Percentiles rank a stretch among this genome's conserved stretches.
Evolutionary conservation across 1,140 invertebrate genomes (phyloP).

Genomic region (Probaryconus sp.): DNA sequence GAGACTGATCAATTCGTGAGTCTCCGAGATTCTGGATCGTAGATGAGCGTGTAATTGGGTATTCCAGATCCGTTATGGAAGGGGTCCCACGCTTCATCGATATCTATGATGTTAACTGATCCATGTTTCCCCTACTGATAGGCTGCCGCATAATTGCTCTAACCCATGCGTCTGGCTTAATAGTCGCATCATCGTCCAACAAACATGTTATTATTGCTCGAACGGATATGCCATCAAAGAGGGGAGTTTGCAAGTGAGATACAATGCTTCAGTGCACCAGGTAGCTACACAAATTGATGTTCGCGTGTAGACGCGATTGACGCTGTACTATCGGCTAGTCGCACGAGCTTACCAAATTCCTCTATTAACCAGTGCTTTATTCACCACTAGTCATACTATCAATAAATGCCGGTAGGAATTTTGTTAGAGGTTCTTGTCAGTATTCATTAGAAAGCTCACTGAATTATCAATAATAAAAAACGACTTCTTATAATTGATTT

Average conservation of each 20-base stretch:
- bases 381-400: too few species aligned
- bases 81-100: constrained; percentile 64
- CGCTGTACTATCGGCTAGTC: constrained; percentile 15
- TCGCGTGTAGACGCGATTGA: constrained; percentile 16
- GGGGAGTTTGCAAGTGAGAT: constrained; percentile 30
- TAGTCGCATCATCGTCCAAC: constrained; percentile 68
- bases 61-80: constrained; percentile 66
- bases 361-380: background rate
- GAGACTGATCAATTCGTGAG: constrained; percentile 72
- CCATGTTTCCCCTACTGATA: constrained; percentile 68
- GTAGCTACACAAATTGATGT: constrained; percentile 52
- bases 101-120: constrained; percentile 71
- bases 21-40: constrained; percentile 70
- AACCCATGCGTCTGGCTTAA: constrained; percentile 63
- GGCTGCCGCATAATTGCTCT: constrained; percentile 70
- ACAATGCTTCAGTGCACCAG: constrained; percentile 19
- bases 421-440: too few species aligned
- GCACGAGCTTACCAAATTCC: background rate
- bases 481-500: too few species aligned
- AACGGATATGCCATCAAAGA: constrained; percentile 46
- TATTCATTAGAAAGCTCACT: too few species aligned
- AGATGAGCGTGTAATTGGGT: constrained; percentile 74
- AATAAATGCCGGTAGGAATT: too few species aligned
- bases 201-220: constrained; percentile 70
- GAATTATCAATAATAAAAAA: too few species aligned